Conservation (phyloP, 2,797 vertebrate species). For the Ataeniobius toweri region DNA sequence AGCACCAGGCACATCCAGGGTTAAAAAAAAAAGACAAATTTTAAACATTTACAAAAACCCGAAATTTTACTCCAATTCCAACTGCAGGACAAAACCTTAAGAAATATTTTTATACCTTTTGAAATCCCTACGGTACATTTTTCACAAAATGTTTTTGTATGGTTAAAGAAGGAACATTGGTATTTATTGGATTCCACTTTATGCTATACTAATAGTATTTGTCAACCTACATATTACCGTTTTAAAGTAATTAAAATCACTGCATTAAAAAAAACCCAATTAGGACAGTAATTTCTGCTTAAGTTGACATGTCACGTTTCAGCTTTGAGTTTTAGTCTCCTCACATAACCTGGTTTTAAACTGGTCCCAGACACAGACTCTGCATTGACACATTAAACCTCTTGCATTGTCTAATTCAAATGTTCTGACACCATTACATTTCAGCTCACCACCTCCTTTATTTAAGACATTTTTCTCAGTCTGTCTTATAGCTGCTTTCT, state of each 20-base stretch:
- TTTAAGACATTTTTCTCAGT: constrained; percentile 3
- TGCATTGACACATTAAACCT: constrained; percentile 22
- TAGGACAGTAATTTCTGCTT: not conserved
- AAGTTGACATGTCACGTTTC: not conserved
- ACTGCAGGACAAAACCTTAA: not conserved
- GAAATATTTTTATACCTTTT: not conserved
- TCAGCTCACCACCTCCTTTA: constrained; percentile 7
- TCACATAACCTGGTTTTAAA: constrained; percentile 34
- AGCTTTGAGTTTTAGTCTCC: constrained; percentile 35
- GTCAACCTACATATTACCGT: not conserved
- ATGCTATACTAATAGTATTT: not conserved
- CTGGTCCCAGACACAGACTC: constrained; percentile 29
- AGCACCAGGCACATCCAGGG: not conserved
- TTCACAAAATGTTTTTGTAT: not conserved
- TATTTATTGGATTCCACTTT: not conserved
- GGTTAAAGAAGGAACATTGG: not conserved
- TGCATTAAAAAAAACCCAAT: not conserved
- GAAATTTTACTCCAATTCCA: not conserved
- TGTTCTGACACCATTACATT: constrained; percentile 13
- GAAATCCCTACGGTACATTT: not conserved
- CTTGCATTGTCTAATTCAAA: constrained; percentile 19
- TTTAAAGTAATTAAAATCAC: not conserved
- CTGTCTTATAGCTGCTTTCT: not conserved
- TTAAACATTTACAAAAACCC: not conserved
- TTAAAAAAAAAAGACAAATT: not conserved